Base-by-base conservation (phyloP, 2,797 vertebrate species). In the Parauchenoglanis ngamensis region DNA sequence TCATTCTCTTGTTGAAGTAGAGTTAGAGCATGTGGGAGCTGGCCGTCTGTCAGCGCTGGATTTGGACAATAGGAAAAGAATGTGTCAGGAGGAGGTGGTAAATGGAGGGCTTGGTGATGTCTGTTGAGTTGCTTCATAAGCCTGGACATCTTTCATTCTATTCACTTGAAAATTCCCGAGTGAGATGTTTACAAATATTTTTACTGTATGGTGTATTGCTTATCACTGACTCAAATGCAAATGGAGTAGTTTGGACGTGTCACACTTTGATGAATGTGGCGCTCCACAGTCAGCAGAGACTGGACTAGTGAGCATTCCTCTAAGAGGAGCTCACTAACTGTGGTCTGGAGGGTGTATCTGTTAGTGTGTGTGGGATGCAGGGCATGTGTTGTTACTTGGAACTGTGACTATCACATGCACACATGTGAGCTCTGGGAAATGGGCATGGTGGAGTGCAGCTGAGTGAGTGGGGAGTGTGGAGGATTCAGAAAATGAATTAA, bases 401-500 rank as follows among this genome's bases (percentile, higher is more conserved):
- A 89, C 76, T 90, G 90, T 83, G 86, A 87, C 90, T 87, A 85
- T 90, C 87, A 93, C 85, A 87, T 82, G 59, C 59, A 63, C 86
- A 92, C 88, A 90, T 91, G 89, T 87, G 92, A 83, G 61, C 85
- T 94, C 93, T 94, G 92, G 93, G 94, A 93, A 93, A 90, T 87
- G 94, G 94, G 94, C 93, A 94, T 70, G 85, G 86, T 86, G 86
- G 83, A 87, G 78, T 83, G 87, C 87, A 67, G 88, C 88, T 86
- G 89, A 89, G 77, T 89, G 86, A 87, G 87, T 85, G 88, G 80
- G 86, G 88, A 83, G 80, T 89, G 89, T 87, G 81, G 80, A 84
- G 87, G 88, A 88, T 89, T 89, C 92, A 89, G 93, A 95, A 94
- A 95, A 95, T 95, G 94, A 95, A 94, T 95, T 95, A 94, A 95